phyloP scores from a whole-genome alignment of 2,113 vertebrate species.

The Egretta garzetta region DNA sequence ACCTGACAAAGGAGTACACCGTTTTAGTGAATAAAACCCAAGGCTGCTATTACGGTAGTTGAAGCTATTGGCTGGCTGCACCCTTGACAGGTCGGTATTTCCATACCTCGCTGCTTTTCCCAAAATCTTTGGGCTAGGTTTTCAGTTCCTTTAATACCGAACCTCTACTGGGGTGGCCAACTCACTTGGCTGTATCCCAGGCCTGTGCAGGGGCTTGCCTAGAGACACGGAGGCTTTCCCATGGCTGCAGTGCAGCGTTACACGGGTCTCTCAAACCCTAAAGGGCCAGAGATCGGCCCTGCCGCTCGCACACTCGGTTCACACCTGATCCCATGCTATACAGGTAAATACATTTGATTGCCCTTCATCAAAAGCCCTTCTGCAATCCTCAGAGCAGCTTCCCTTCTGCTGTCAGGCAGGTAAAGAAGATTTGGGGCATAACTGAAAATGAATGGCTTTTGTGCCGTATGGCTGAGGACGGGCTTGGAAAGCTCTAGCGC shows the following conservation, averaged over 20 bases:
- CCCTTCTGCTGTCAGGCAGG: neutral
- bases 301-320: neutral
- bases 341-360: neutral
- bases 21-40: neutral
- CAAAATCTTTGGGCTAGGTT: neutral
- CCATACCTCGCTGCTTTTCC: neutral
- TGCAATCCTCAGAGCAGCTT: neutral
- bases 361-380: neutral
- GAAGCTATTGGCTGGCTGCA: neutral
- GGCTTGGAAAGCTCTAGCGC: neutral
- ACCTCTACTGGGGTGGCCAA: neutral
- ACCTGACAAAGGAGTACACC: neutral
- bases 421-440: neutral
- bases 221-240: neutral
- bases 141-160: neutral
- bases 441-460: neutral
- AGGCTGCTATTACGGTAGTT: neutral
- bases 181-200: neutral
- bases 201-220: neutral
- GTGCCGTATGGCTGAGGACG: neutral
- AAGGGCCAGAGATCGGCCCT: neutral
- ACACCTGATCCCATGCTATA: neutral
- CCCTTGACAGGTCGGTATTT: neutral
- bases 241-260: neutral
- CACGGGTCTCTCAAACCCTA: rapidly evolving